Evolutionary conservation across 1,140 invertebrate genomes (phyloP), one percentile per base, ranked within the genome.

Genomic region (Hetaerina americana): DNA sequence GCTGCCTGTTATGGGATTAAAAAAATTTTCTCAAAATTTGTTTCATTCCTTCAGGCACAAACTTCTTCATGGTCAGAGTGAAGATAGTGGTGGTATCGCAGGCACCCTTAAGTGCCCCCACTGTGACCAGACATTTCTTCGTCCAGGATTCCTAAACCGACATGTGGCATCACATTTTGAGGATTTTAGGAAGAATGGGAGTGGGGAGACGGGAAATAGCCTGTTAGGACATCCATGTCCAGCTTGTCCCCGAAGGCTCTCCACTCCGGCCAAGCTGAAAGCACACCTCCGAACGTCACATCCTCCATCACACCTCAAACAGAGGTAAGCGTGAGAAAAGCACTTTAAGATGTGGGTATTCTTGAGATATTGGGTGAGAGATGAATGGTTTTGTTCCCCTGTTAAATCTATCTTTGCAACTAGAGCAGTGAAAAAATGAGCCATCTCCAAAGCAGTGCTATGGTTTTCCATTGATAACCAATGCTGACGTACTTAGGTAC

Each of bases 51-150:
- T 57, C 10, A 57, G 40, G 40, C 40, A 57, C 22, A 2, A 57
- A 10, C 40, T 57, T 57, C 10, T 57, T 3, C 40, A 57, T 57
- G 10, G 40, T 18, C 3, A 57, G 40, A 10, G 22, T 57, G 10
- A 2, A 5, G 10, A 18, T 18, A n/a, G 22, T 5, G 10, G 22
- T 57, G 40, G 40, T 18, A 57, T 5, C 10, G 15, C 15, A 57
- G 22, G 1, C 10, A 18, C 22, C 3, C 22, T 18, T 10, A 57
- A 12, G 18, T 73, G 72, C 27, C n/a, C 66, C 15, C 31, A 67
- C 25, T 73, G 72, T 68, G 29, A 31, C 18, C 69, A 73, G 28
- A 29, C 66, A n/a, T 73, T 73, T 26, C 49, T 70, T 22, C 15
- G 69, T 5, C 72, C 72, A 10, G 66, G 66, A 28, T 73, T 73